A percentile compares a stretch with the other conserved stretches of the same genome.
Evolutionary conservation across 2,888 invertebrate genomes (phyloP).

Genomic region (Neelides folsomi): DNA sequence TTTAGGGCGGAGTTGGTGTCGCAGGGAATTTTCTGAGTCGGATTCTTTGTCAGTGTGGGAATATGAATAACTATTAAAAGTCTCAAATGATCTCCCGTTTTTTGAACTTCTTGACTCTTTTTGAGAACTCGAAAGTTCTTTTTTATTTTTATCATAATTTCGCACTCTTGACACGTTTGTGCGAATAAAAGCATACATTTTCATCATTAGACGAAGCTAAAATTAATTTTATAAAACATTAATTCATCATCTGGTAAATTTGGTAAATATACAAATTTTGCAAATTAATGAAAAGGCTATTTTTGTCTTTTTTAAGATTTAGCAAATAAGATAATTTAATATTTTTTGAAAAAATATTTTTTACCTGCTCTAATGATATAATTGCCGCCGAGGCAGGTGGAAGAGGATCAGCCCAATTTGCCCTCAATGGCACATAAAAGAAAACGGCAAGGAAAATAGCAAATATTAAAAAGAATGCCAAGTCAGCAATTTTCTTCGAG

Average conservation of each 20-base stretch:
- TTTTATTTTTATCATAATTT: constrained; percentile 1
- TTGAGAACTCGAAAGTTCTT: neutral
- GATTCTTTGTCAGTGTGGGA: too few relatives aligned
- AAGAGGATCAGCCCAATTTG: constrained; percentile 4
- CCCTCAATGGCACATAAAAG: constrained; percentile 11
- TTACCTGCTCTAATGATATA: constrained; percentile 13
- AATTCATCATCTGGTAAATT: neutral
- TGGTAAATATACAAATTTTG: too few relatives aligned
- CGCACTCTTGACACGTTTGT: constrained; percentile 8
- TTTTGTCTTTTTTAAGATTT: neutral
- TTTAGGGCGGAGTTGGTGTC: too few relatives aligned
- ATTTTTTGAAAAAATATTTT: neutral
- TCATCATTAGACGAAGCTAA: constrained; percentile 13
- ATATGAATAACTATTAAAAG: neutral
- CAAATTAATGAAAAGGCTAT: too few relatives aligned
- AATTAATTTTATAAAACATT: constrained; percentile 4
- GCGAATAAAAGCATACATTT: constrained; percentile 14
- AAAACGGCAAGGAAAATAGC: constrained; percentile 3
- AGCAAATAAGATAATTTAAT: neutral
- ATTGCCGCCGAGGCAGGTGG: constrained; percentile 11
- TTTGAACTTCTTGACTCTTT: neutral
- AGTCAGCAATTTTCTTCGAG: constrained; percentile 4
- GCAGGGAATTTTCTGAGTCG: too few relatives aligned
- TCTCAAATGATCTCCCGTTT: neutral
- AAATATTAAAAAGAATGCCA: constrained; percentile 1